Evolutionary conservation across 2,888 invertebrate species (phyloP).

Genomic region (Vannuccia rotundouncinata): DNA sequence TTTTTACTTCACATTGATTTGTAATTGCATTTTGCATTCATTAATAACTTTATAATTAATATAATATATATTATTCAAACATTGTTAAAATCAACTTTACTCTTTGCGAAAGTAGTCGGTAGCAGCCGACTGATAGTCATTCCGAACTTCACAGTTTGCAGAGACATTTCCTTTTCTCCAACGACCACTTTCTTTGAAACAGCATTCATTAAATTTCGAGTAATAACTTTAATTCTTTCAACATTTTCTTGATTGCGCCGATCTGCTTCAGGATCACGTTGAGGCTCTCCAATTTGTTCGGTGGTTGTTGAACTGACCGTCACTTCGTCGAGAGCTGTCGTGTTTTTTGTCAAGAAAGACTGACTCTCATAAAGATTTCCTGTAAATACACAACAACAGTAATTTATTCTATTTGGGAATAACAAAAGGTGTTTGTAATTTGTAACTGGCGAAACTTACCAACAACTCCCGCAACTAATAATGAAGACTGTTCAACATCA

Average conservation of each 20-base stretch:
- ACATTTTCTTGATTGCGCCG: background rate
- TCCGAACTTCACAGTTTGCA: background rate
- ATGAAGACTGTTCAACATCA: background rate
- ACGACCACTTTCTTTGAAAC: background rate
- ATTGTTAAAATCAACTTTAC: background rate
- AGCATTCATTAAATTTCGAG: background rate
- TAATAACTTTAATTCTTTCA: background rate
- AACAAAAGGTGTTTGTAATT: too few relatives aligned
- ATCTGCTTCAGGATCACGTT: background rate
- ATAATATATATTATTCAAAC: too few relatives aligned
- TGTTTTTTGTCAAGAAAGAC: background rate
- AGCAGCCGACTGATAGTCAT: background rate
- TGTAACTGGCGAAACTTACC: too few relatives aligned
- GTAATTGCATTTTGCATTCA: too few relatives aligned
- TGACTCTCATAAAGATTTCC: background rate
- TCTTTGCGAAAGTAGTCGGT: background rate
- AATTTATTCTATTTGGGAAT: too few relatives aligned
- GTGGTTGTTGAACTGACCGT: background rate
- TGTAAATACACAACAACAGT: too few relatives aligned
- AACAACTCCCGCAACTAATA: background rate
- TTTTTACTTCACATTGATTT: too few relatives aligned
- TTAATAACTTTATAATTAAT: too few relatives aligned
- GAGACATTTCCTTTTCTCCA: background rate
- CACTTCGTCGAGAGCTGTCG: background rate
- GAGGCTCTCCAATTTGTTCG: background rate